A percentile compares a stretch with the other conserved stretches of the same genome.
phyloP scores from a whole-genome alignment of 2,888 invertebrate species.

The Plebejus argus region DNA sequence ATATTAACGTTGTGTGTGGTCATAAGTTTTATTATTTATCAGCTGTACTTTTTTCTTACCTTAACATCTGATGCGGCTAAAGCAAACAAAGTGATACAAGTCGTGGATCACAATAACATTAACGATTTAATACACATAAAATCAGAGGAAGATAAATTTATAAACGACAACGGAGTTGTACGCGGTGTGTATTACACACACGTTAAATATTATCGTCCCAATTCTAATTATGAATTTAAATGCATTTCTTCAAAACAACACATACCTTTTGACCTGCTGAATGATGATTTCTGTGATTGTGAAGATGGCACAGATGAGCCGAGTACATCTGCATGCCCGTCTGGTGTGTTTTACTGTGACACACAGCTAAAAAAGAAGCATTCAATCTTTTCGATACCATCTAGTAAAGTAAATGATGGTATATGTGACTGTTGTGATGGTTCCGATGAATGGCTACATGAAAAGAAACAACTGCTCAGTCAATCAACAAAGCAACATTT shows the following conservation, averaged over 20 bases:
- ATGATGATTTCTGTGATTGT: conserved; percentile 95
- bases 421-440: conserved; percentile 97
- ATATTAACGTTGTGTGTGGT: conserved; percentile 60
- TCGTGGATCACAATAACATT: conserved; percentile 54
- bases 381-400: conserved; percentile 76
- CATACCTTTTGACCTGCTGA: conserved; percentile 76
- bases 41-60: conserved; percentile 68
- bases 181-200: conserved; percentile 64
- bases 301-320: conserved; percentile 88
- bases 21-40: conserved; percentile 66
- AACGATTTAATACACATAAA: conserved; percentile 54
- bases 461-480: conserved; percentile 54
- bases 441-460: conserved; percentile 88
- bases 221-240: conserved; percentile 62
- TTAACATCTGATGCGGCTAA: conserved; percentile 59
- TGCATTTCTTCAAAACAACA: conserved; percentile 64
- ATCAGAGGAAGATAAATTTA: conserved; percentile 64
- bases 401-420: conserved; percentile 94
- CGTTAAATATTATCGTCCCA: conserved; percentile 65
- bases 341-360: conserved; percentile 91
- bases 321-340: conserved; percentile 93
- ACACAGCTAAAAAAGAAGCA: conserved; percentile 69
- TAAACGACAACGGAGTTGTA: conserved; percentile 66
- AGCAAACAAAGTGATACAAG: conserved; percentile 53
- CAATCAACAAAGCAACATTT: conserved; percentile 56